A percentile compares a stretch with the other conserved stretches of the same genome.
These are phyloP conservation scores for Napeogenes sylphis DNA, from an alignment of 2,888 invertebrate genomes.

Conservation along the genomic window DNA sequence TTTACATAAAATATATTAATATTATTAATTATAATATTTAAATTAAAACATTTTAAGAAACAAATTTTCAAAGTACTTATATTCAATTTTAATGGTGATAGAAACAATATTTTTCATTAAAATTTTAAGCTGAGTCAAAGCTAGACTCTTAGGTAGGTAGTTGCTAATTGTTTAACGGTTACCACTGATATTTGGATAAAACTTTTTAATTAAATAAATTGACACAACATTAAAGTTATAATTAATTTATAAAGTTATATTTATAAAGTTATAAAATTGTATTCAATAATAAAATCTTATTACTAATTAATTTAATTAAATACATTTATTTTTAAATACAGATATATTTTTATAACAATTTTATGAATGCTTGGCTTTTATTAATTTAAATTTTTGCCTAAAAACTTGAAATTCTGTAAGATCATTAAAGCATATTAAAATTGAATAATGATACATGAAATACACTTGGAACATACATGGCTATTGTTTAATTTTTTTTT, in stretches of 20 bases:
- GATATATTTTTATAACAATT: too few relatives aligned
- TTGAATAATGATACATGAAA: too few relatives aligned
- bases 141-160: slow-evolving; percentile 16
- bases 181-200: slow-evolving; percentile 19
- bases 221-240: slow-evolving; percentile 10
- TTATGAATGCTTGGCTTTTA: too few relatives aligned
- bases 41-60: slow-evolving; percentile 14
- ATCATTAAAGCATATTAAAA: too few relatives aligned
- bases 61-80: too few relatives aligned
- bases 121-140: slow-evolving; percentile 20
- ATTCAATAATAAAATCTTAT: background rate
- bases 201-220: slow-evolving; percentile 14
- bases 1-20: too few relatives aligned
- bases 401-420: too few relatives aligned
- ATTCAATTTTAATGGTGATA: slow-evolving; percentile 14
- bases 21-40: slow-evolving; percentile 10
- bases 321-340: too few relatives aligned
- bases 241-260: slow-evolving; percentile 2
- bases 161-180: slow-evolving; percentile 18
- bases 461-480: too few relatives aligned
- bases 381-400: too few relatives aligned
- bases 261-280: slow-evolving; percentile 6
- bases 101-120: slow-evolving; percentile 18
- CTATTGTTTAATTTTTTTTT: too few relatives aligned
- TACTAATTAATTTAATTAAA: too few relatives aligned